Base-by-base conservation (phyloP, 2,797 vertebrate genomes). In the Sarcophilus harrisii region DNA sequence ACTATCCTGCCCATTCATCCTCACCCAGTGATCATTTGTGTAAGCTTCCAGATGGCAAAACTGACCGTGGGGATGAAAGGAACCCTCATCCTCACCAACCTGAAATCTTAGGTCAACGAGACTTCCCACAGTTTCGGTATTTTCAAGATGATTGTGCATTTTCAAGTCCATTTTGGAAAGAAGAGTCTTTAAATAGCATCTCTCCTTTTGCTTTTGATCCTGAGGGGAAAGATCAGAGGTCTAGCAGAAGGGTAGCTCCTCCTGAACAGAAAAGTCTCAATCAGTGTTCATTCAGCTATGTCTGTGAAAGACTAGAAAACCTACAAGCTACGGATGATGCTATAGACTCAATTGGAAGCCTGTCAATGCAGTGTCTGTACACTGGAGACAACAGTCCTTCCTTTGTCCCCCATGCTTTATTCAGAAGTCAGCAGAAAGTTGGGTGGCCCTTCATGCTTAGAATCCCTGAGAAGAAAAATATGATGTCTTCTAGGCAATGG, bases 401-500 rank as follows among this genome's bases (percentile, higher is more conserved):
- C 5, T 99, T 99, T 21, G 97, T 99, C 91, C 99, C 99, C 3
- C 97, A 95, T 5, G 98, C 98, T 16, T 98, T 99, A 59, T 99
- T 99, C 98, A 99, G 99, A 94, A 99, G 99, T 97, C 99, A 97
- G 95, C 99, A 98, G 93, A 99, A 98, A 90, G 98, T 99, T 0
- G 99, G 99, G 54, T 99, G 99, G 99, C 98, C 99, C 0, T 99
- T 99, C 98, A 99, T 99, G 99, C 97, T 99, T 97, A 99, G 99
- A 97, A 99, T 99, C 96, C 99, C 99, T 0, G 99, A 99, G 97
- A 99, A 99, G 98, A 99, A 99, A 98, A 99, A 99, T 98, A 99
- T 99, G 98, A 99, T 99, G 99, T 99, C 99, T 0, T 99, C 99
- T 27, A 99, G 99, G 62, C 99, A 99, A 89, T 99, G 99, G 99